A percentile compares a stretch with the other conserved stretches of the same genome.
Conservation (phyloP, 2,797 vertebrate genomes). For the Sebastes hubbsi region DNA sequence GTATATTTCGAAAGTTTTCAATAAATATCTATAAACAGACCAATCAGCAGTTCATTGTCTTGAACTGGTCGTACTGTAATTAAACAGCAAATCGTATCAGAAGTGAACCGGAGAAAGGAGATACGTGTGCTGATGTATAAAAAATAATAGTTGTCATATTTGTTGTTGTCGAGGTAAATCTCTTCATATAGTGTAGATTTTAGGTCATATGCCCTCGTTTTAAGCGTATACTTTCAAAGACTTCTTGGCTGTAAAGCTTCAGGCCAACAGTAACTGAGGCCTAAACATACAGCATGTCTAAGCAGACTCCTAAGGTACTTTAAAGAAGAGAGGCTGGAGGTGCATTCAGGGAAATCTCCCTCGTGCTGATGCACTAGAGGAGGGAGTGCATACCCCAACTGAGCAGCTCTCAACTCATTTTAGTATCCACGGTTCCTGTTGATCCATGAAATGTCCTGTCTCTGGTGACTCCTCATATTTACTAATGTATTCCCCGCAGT, state of each 20-base stretch:
- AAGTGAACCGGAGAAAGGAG: background rate
- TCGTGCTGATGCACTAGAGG: slow-evolving; percentile 83
- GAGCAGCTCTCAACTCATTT: slow-evolving; percentile 92
- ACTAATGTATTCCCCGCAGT: slow-evolving; percentile 94
- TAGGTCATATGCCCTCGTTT: background rate
- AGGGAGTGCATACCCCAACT: slow-evolving; percentile 80
- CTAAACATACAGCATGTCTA: slow-evolving; percentile 81
- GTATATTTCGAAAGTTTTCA: background rate
- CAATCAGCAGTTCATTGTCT: background rate
- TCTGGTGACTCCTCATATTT: slow-evolving; percentile 94
- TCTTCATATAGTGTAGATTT: background rate
- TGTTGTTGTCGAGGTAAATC: background rate
- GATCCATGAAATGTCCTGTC: slow-evolving; percentile 96
- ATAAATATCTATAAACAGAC: background rate
- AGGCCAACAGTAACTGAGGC: slow-evolving; percentile 43
- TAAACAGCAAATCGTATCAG: background rate
- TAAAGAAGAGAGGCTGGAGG: slow-evolving; percentile 73
- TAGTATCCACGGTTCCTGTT: slow-evolving; percentile 93
- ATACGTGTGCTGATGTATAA: background rate
- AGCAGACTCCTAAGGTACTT: slow-evolving; percentile 85
- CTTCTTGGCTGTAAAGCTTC: slow-evolving; percentile 24
- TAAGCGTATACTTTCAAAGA: background rate
- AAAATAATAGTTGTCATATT: background rate
- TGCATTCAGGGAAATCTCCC: slow-evolving; percentile 80
- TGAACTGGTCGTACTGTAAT: background rate